These are phyloP conservation scores for Phaethon lepturus DNA, from an alignment of 2,113 vertebrate species.

Conservation along the genomic window DNA sequence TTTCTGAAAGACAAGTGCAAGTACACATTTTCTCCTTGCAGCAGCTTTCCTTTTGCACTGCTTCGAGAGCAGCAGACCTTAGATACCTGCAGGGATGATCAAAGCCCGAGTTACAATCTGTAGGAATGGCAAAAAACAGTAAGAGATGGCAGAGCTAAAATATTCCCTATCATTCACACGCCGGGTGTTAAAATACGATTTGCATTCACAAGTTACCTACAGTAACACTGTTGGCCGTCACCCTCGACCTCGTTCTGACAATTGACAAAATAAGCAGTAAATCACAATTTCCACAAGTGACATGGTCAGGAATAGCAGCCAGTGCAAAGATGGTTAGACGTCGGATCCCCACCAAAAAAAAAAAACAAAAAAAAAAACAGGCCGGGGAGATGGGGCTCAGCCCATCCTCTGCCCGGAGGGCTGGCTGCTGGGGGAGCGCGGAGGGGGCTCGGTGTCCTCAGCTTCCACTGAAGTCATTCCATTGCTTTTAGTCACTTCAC, in stretches of 20 bases:
- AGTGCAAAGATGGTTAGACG: neutral
- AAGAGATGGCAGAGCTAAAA: neutral
- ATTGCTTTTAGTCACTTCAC: slow-evolving; percentile 31
- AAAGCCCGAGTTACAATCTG: neutral
- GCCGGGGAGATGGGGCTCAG: neutral
- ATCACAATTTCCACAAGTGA: neutral
- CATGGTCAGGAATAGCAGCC: neutral
- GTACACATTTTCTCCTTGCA: neutral
- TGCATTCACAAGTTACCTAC: neutral
- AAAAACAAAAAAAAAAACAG: neutral
- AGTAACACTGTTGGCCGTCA: neutral
- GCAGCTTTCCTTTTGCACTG: neutral
- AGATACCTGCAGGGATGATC: neutral
- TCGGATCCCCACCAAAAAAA: neutral
- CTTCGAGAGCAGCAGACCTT: neutral
- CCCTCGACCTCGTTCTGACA: neutral
- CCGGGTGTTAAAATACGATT: neutral
- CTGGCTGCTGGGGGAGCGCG: neutral
- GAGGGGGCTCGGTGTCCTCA: neutral
- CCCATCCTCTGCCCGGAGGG: accelerated
- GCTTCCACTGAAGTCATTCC: neutral
- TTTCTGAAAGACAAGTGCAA: neutral
- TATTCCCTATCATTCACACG: neutral
- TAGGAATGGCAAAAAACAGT: neutral
- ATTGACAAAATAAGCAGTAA: neutral